Evolutionary conservation across 2,797 vertebrate genomes (phyloP), one percentile per base, ranked within the genome.

Genomic region (Eleutherodactylus coqui): DNA sequence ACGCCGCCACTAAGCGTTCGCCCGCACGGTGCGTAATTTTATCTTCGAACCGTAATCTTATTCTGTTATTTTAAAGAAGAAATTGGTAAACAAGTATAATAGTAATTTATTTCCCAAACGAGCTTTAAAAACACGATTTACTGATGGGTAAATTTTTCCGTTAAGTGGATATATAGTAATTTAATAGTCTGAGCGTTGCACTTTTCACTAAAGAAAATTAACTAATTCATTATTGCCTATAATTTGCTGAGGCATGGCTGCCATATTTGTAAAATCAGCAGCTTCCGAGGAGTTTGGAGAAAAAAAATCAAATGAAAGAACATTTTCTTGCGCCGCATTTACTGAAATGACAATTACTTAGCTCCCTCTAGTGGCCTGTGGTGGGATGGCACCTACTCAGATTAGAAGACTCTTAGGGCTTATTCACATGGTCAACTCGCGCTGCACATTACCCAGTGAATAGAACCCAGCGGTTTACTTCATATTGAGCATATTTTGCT

Each of bases 321-420:
- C 87, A 89, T 88, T 91, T 94, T 89, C 85, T 89, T n/a, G 70
- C 89, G 90, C 75, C 83, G 79, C 89, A 89, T 89, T 90, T 89
- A 88, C 83, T 92, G 92, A 97, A 96, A 95, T 93, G 88, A 94
- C 95, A 96, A 96, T 96, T 96, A 92, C 96, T 95, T 96, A 96
- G 96, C 97, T 92, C 97, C 96, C 97, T 99, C 97, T 97, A 96
- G 97, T 97, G 98, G 89, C 92, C 84, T 89, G 90, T 92, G 90
- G 88, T 89, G 89, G 94, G 92, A 95, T 90, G 91, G 91, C 92
- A 91, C 88, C 85, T 89, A 14, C 4, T 53, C 2, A 29, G 55
- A 29, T 34, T 32, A 55, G 36, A 43, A 72, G 0, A 38, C 6
- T 69, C 2, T 0, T 7, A 6, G n/a, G 58, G 24, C 4, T n/a